Evolutionary conservation across 2,797 vertebrate species (phyloP).

Genomic region (Rhincodon typus): DNA sequence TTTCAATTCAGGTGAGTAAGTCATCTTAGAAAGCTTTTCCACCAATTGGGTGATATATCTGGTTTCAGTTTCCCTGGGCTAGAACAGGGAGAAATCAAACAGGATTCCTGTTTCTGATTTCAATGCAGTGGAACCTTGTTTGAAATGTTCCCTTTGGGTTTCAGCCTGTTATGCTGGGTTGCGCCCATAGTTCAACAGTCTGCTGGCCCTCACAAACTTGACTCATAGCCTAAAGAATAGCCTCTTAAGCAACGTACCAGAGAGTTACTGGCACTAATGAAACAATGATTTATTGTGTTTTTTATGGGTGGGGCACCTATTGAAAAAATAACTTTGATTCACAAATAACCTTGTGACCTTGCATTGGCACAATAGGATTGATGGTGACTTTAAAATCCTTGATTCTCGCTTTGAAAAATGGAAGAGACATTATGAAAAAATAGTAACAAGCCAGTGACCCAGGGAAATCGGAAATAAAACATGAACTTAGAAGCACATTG

Average conservation of each 20-base stretch:
- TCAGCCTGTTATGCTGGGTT: neutral
- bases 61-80: neutral
- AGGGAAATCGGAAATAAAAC: neutral
- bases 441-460: neutral
- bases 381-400: neutral
- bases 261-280: neutral
- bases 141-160: neutral
- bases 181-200: neutral
- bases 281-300: neutral
- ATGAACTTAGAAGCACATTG: neutral
- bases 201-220: neutral
- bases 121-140: neutral
- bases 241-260: neutral
- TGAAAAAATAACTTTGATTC: neutral
- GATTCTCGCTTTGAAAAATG: neutral
- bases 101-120: neutral
- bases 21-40: neutral
- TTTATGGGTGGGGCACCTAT: neutral
- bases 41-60: no score
- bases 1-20: constrained; percentile 12
- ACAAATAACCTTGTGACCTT: neutral
- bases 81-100: neutral
- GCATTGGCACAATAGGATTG: neutral
- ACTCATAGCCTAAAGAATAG: neutral
- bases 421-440: neutral